Conservation (phyloP, 2,113 vertebrate species). For the Scalopus aquaticus region DNA sequence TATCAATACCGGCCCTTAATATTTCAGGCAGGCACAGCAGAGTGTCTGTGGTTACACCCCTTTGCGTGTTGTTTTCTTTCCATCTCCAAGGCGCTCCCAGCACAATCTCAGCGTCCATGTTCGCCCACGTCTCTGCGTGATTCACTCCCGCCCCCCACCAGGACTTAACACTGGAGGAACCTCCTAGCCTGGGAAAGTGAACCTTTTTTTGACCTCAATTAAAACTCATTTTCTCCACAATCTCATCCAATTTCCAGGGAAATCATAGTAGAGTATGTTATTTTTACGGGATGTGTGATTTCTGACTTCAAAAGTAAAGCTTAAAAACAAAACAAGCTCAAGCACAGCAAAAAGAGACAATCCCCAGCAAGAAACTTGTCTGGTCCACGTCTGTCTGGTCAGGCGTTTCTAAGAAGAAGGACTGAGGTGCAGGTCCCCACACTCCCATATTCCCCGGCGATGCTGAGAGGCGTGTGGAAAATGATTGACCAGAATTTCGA, state of each 20-base stretch:
- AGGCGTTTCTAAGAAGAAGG: not conserved
- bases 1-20: not conserved
- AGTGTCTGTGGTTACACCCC: not conserved
- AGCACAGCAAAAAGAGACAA: not conserved
- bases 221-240: not conserved
- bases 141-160: not conserved
- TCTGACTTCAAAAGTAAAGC: not conserved
- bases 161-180: not conserved
- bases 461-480: too few relatives aligned
- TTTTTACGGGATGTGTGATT: not conserved
- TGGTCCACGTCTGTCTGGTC: not conserved
- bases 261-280: not conserved
- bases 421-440: too few relatives aligned
- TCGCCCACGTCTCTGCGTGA: not conserved
- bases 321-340: not conserved
- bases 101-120: not conserved
- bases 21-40: not conserved
- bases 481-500: too few relatives aligned
- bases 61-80: not conserved
- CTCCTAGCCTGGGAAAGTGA: not conserved
- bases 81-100: not conserved
- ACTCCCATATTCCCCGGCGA: too few relatives aligned
- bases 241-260: not conserved
- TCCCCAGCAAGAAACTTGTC: not conserved
- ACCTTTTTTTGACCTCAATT: not conserved